Conservation (phyloP, 2,888 invertebrate species). For the Synanthedon myopaeformis region DNA sequence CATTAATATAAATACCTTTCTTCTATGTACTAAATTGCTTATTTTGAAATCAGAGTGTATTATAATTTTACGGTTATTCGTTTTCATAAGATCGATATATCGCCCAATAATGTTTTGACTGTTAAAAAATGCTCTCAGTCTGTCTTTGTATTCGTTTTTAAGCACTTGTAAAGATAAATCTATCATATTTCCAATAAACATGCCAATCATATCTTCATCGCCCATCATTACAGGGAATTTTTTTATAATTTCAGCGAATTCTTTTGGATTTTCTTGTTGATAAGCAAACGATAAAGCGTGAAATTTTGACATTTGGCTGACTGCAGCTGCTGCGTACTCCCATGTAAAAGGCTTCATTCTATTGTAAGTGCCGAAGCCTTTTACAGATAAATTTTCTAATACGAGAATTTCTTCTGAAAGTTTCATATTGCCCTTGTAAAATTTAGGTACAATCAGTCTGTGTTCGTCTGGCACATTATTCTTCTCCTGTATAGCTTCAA, state of each 20-base stretch:
- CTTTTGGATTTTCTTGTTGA: slow-evolving; percentile 19
- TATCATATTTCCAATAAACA: not conserved
- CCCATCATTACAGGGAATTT: not conserved
- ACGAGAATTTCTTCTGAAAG: slow-evolving; percentile 15
- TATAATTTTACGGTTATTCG: slow-evolving; percentile 5
- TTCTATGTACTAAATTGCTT: slow-evolving; percentile 14
- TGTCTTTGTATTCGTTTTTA: not conserved
- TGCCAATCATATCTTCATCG: not conserved
- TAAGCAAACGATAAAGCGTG: slow-evolving; percentile 34
- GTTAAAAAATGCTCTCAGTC: not conserved
- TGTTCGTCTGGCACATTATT: slow-evolving; percentile 5
- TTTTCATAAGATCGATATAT: too few relatives aligned
- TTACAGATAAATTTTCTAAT: slow-evolving; percentile 18
- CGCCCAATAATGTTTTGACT: too few relatives aligned
- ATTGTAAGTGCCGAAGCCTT: slow-evolving; percentile 22
- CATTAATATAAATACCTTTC: too few relatives aligned
- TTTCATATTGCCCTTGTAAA: slow-evolving; percentile 9
- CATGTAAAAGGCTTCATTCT: slow-evolving; percentile 22
- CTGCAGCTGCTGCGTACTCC: slow-evolving; percentile 19
- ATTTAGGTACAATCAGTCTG: slow-evolving; percentile 9
- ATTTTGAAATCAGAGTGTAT: slow-evolving; percentile 17
- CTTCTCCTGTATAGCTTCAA: slow-evolving; percentile 6
- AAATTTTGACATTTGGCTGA: slow-evolving; percentile 24
- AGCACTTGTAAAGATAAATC: not conserved
- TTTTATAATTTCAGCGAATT: slow-evolving; percentile 10